Evolutionary conservation across 1,140 invertebrate genomes (phyloP).

Genomic region (Dendrolimus punctatus): DNA sequence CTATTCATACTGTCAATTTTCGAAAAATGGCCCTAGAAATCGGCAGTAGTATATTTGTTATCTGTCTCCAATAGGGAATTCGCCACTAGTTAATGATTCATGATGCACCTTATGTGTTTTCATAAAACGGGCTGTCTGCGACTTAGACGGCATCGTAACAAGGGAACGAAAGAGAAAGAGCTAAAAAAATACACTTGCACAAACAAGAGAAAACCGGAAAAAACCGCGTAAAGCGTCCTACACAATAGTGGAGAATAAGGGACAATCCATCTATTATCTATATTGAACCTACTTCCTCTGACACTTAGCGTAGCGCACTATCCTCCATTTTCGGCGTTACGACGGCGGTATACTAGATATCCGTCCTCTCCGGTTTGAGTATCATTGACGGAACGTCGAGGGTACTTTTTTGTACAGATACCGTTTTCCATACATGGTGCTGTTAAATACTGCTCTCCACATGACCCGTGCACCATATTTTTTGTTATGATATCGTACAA

Average conservation of each 20-base stretch:
- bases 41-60: no score
- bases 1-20: no score
- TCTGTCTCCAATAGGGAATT: no score
- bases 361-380: background rate
- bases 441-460: background rate
- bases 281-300: background rate
- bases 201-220: no score
- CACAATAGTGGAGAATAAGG: constrained; percentile 5
- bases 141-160: no score
- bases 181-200: no score
- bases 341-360: constrained; percentile 3
- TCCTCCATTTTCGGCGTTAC: constrained; percentile 3
- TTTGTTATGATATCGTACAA: constrained; percentile 5
- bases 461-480: constrained; percentile 7
- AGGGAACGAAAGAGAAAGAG: no score
- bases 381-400: background rate
- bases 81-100: no score
- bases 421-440: constrained; percentile 5
- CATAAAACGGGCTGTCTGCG: no score
- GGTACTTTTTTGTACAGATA: constrained; percentile 3
- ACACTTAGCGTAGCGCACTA: background rate
- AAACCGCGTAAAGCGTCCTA: constrained; percentile 5
- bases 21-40: no score
- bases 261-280: constrained; percentile 5
- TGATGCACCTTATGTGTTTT: no score